Evolutionary conservation across 1,140 invertebrate species (phyloP), one percentile per base, ranked within the genome.

Genomic region (Periplaneta americana): DNA sequence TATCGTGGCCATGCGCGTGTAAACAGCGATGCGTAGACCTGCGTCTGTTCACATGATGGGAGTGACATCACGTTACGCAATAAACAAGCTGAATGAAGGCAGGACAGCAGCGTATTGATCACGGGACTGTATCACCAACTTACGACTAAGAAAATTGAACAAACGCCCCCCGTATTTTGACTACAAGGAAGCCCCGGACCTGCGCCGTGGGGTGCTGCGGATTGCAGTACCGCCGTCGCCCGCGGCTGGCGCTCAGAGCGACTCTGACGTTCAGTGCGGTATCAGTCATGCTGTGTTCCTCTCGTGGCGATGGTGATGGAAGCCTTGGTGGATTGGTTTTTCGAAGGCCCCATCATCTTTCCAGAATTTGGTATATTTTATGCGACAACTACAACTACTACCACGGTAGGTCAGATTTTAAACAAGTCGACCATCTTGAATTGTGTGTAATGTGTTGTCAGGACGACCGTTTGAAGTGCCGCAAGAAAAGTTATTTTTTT

Each of bases 291-390:
- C 75, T 28, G 17, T 35, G 33, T n/a, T 15, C 34, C 32, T n/a
- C 32, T 35, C 8, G 75, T 35, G 33, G 17, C 32, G 34, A 35
- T 75, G 17, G 32, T 13, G 22, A 78, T 81, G 81, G 81, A 78
- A 75, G n/a, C 37, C 22, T 13, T 81, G 28, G 74, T 48, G 28
- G 80, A 80, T n/a, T 75, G 66, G 80, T 35, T 80, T 31, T 80
- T 80, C n/a, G 80, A 75, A 34, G 80, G 80, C 9, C 80, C 57
- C 34, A 75, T 80, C 31, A 28, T 80, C 17, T 75, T 80, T 34
- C 57, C n/a, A 37, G 32, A 80, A 22, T 80, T 75, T 28, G 80
- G 80, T 2, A 75, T 74, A 34, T 80, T 75, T 22, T 80, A 35
- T 75, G 34, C 80, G 2, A 28, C 76, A 10, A 15, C 34, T 9